Evolutionary conservation across 2,113 vertebrate genomes (phyloP).

Genomic region (zebrafish (Danio rerio)): DNA sequence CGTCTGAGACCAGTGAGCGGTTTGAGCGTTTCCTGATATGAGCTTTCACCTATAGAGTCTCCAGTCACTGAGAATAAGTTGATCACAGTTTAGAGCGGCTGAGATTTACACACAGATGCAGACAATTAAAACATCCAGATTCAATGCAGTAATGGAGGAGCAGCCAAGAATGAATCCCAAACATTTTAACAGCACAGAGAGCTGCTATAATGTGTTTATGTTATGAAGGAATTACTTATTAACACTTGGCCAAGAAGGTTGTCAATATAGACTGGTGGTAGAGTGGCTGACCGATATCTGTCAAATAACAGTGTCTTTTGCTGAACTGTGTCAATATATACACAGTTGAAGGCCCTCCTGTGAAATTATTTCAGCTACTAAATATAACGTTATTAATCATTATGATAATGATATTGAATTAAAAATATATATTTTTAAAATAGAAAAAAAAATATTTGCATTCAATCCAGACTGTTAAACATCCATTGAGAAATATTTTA

Average conservation of each 20-base stretch:
- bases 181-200: too few species aligned
- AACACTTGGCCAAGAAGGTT: not conserved
- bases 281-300: not conserved
- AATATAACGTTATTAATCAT: too few species aligned
- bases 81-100: constrained; percentile 16
- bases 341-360: too few species aligned
- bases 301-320: not conserved
- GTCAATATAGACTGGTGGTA: not conserved
- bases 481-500: too few species aligned
- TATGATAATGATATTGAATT: too few species aligned
- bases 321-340: too few species aligned
- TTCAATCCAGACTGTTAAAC: too few species aligned
- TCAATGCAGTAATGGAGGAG: not conserved
- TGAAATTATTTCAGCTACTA: too few species aligned
- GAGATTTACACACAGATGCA: not conserved
- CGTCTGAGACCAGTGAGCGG: not conserved
- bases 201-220: too few species aligned
- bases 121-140: not conserved
- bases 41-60: constrained; percentile 2
- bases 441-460: too few species aligned
- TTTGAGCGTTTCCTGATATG: constrained; percentile 17
- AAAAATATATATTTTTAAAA: too few species aligned
- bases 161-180: not conserved
- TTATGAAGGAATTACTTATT: not conserved
- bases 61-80: not conserved